A percentile compares a stretch with the other conserved stretches of the same genome.
Conservation (phyloP, 2,888 invertebrate species). For the Leptopilina myrica region DNA sequence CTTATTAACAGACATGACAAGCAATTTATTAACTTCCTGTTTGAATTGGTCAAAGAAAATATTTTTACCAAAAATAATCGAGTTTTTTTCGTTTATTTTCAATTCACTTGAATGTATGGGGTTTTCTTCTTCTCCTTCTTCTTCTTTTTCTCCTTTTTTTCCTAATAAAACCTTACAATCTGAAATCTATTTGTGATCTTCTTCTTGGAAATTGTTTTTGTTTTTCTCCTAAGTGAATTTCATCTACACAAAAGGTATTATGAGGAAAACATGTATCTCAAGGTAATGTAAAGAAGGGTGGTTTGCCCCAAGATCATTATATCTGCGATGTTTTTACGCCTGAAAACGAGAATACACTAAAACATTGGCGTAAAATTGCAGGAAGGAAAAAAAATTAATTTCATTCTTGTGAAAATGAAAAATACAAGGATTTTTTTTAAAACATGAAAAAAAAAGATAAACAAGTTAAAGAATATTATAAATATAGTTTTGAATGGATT, state of each 20-base stretch:
- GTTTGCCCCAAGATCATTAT: not conserved
- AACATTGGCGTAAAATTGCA: not conserved
- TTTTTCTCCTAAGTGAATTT: not conserved
- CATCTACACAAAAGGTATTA: not conserved
- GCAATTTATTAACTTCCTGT: not conserved
- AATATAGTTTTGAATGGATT: no score
- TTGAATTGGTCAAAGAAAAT: not conserved
- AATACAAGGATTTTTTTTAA: no score
- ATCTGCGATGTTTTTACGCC: not conserved
- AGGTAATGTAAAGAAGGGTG: not conserved
- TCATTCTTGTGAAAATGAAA: not conserved
- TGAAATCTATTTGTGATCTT: not conserved
- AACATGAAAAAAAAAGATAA: no score
- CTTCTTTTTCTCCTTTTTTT: not conserved
- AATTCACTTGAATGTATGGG: constrained; percentile 16
- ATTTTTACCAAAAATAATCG: not conserved
- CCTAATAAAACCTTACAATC: not conserved
- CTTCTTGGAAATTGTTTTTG: not conserved
- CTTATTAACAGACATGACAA: not conserved
- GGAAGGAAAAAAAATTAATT: not conserved
- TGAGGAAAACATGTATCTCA: not conserved
- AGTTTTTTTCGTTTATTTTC: not conserved
- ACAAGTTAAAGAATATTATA: no score
- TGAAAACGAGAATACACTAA: not conserved
- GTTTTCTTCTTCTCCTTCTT: no score